Conservation (phyloP, 2,888 invertebrate species). For the Linhomoeus sp. region DNA sequence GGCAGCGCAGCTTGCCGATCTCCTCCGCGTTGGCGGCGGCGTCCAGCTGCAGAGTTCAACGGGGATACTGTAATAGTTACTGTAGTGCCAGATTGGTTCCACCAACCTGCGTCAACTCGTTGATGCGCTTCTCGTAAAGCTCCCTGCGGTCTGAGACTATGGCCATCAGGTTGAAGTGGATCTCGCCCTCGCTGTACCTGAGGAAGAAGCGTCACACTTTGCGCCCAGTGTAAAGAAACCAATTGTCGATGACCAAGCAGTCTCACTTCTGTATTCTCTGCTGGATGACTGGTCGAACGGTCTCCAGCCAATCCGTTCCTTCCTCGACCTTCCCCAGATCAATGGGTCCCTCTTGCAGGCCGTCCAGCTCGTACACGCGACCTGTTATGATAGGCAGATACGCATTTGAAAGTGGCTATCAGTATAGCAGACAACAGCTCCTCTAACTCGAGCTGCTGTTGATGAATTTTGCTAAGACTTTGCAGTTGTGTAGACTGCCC, state of each 20-base stretch:
- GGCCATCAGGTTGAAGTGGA: slow-evolving; percentile 96
- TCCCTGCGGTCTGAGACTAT: slow-evolving; percentile 72
- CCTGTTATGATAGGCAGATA: no score
- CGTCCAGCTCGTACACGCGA: slow-evolving; percentile 80
- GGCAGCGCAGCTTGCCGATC: slow-evolving; percentile 48
- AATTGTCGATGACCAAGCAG: no score
- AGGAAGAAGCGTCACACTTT: no score
- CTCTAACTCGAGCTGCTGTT: no score
- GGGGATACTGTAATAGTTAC: no score
- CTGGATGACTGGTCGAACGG: slow-evolving; percentile 70
- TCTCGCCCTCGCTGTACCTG: slow-evolving; percentile 83
- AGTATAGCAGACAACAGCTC: no score
- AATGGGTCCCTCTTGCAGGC: slow-evolving; percentile 77
- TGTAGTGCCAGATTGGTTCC: no score
- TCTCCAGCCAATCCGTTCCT: slow-evolving; percentile 69
- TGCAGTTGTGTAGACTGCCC: no score
- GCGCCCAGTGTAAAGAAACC: no score
- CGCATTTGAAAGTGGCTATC: no score
- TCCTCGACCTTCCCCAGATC: slow-evolving; percentile 59
- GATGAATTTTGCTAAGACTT: no score
- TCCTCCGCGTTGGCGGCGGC: slow-evolving; percentile 40
- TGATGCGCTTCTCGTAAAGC: slow-evolving; percentile 56
- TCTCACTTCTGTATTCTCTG: slow-evolving; percentile 64
- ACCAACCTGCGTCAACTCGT: slow-evolving; percentile 35
- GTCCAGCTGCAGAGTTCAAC: no score